Percentiles rank a stretch among this genome's conserved stretches.
Conservation (phyloP, 2,113 vertebrate species). For the Hippocampus mohnikei region DNA sequence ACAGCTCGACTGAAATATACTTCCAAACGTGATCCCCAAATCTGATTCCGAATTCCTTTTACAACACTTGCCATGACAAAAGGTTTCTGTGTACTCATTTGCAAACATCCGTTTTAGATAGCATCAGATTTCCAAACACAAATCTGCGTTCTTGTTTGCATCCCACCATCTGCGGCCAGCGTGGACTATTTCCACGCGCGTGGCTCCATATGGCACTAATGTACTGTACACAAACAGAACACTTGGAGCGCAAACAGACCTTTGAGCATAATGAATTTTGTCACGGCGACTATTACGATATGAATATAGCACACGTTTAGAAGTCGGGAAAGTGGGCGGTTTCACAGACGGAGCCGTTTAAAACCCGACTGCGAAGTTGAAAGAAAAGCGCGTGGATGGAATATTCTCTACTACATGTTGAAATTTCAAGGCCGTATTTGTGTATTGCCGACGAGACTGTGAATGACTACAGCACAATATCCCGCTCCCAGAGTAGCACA, state of each 20-base stretch:
- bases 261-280: constrained; percentile 11
- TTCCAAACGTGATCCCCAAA: background rate
- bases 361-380: background rate
- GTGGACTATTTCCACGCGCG: background rate
- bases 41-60: background rate
- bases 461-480: background rate
- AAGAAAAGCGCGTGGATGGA: background rate
- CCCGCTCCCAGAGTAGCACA: background rate
- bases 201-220: background rate
- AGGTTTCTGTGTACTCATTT: background rate
- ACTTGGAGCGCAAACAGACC: background rate
- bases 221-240: constrained; percentile 1
- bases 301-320: background rate
- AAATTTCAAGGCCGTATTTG: background rate
- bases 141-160: background rate
- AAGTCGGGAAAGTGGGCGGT: background rate
- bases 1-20: too few relatives aligned
- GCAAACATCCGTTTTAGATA: background rate
- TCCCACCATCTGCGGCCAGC: constrained; percentile 14
- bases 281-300: background rate
- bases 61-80: background rate
- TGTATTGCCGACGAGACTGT: background rate
- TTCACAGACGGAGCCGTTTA: background rate
- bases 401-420: background rate
- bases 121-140: background rate